A percentile compares a stretch with the other conserved stretches of the same genome.
Evolutionary conservation across 64 coral and sea anemone species (phyloP).

Genomic region (Dendrophyllia cribrosa): DNA sequence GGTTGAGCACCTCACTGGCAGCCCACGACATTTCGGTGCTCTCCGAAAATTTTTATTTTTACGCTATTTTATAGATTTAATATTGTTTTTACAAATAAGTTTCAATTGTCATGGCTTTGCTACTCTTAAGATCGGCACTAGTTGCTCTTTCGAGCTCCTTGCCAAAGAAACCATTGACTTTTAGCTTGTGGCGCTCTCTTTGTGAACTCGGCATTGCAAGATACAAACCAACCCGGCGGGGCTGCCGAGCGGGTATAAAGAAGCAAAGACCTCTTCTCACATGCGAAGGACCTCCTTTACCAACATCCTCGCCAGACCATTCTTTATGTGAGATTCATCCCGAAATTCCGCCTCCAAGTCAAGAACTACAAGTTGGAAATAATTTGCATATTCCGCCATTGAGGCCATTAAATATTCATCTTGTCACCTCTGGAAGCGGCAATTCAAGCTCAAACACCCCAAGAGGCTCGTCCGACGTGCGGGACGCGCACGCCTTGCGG

Average conservation of each 20-base stretch:
- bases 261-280: not conserved
- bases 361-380: slow-evolving; percentile 2
- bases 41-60: not conserved
- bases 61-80: not conserved
- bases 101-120: slow-evolving; percentile 15
- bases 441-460: not conserved
- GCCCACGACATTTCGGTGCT: not conserved
- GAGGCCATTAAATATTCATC: slow-evolving; percentile 8
- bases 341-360: not conserved
- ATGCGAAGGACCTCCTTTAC: not conserved
- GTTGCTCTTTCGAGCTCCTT: slow-evolving; percentile 1
- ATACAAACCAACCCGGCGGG: slow-evolving; percentile 1
- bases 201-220: slow-evolving; percentile 1
- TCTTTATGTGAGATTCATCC: slow-evolving; percentile 11
- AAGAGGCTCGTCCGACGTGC: not conserved
- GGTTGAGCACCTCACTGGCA: slow-evolving; percentile 1
- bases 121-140: slow-evolving; percentile 8
- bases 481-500: too few species aligned
- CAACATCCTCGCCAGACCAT: not conserved
- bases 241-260: not conserved
- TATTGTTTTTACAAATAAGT: not conserved
- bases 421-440: not conserved
- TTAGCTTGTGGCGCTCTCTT: slow-evolving; percentile 5
- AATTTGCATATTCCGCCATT: slow-evolving; percentile 31
- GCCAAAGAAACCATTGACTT: not conserved